Evolutionary conservation across 2,797 vertebrate genomes (phyloP), one percentile per base, ranked within the genome.

Genomic region (Knipowitschia caucasica): DNA sequence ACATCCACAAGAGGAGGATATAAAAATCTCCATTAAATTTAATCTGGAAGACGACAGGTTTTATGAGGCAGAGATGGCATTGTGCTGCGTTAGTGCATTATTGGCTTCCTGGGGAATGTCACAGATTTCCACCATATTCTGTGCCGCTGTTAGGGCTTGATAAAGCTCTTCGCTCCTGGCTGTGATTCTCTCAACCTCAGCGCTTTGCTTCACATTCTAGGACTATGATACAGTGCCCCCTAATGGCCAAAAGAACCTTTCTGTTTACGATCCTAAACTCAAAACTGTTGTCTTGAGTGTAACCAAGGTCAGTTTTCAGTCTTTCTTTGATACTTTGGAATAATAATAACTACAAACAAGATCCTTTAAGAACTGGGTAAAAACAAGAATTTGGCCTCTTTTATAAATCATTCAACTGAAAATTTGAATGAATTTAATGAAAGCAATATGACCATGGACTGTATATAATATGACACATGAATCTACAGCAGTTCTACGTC

Each of bases 171-270:
- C 68, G 29, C 52, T 47, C 31, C 42, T 64, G 38, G 55, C 69
- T 70, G 38, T 43, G 62, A 76, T 69, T 75, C 73, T 50, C 38
- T 62, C 43, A n/a, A 43, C 35, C 14, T 56, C 36, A 60, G 49
- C 27, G 12, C 46, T 23, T 52, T 49, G 33, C 34, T 27, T 53
- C 53, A 30, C 15, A 36, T 9, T 23, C 5, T 25, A 53, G 47
- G 17, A 31, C 23, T 62, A 34, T 65, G 46, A 43, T 43, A 77
- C 51, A 79, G 61, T 67, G 82, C 77, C 84, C 68, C 77, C 86
- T 85, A 55, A 69, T 86, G 86, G 83, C 38, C 5, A 20, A 42
- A 0, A 53, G 17, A 17, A 17, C 27, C 11, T 30, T 44, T 58
- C 35, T 23, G 0, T 26, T 30, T 9, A 1, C 39, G 8, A 35